Percentiles rank a stretch among this genome's conserved stretches.
phyloP scores from a whole-genome alignment of 2,888 invertebrate genomes.

The Sinodicranocentrus sp. region DNA sequence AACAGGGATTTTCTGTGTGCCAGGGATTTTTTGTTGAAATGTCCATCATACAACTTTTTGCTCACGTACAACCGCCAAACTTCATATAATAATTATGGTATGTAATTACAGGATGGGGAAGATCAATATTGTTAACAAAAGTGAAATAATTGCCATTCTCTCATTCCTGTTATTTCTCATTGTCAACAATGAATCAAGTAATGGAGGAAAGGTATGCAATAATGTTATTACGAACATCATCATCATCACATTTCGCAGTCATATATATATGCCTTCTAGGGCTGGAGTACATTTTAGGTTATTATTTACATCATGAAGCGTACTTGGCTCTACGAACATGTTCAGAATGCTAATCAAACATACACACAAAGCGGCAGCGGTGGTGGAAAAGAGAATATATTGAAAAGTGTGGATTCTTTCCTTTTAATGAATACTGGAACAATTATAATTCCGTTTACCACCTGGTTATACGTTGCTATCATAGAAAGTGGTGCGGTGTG shows the following conservation, averaged over 20 bases:
- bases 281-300: background rate
- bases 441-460: background rate
- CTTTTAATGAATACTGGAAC: background rate
- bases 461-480: background rate
- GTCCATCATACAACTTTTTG: no score
- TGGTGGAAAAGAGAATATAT: background rate
- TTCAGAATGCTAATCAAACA: background rate
- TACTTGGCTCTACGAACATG: background rate
- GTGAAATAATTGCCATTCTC: background rate
- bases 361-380: background rate
- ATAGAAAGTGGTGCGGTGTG: no score
- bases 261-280: background rate
- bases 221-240: no score
- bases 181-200: background rate
- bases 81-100: background rate
- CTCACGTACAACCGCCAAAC: background rate
- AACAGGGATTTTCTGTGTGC: no score
- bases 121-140: slow-evolving; percentile 31
- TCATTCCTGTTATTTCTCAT: background rate
- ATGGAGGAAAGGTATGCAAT: background rate
- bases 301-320: background rate
- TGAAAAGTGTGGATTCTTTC: no score
- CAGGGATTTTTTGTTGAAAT: no score
- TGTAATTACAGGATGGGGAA: background rate
- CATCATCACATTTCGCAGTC: no score